A percentile compares a stretch with the other conserved stretches of the same genome.
Conservation (phyloP, 2,888 invertebrate genomes). For the Noctua fimbriata region DNA sequence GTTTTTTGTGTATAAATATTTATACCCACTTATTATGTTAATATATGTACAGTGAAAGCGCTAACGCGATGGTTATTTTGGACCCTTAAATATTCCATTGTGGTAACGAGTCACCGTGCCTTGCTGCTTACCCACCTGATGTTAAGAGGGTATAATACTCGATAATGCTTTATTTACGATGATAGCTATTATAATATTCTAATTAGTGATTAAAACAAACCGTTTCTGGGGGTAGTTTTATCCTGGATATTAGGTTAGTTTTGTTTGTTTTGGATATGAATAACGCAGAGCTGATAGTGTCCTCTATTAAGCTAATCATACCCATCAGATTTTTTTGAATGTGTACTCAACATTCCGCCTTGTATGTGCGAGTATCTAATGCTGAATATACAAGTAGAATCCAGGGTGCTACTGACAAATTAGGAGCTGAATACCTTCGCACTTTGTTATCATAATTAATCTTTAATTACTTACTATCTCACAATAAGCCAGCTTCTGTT, state of each 20-base stretch:
- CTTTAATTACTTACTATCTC: too few relatives aligned
- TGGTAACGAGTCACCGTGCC: slow-evolving; percentile 43
- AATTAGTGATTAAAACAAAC: slow-evolving; percentile 52
- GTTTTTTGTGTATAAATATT: slow-evolving; percentile 74
- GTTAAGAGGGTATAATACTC: slow-evolving; percentile 24
- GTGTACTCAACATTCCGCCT: neutral
- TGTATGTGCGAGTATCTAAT: neutral
- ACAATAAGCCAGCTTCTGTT: too few relatives aligned
- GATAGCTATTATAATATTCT: slow-evolving; percentile 60
- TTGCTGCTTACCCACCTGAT: slow-evolving; percentile 37
- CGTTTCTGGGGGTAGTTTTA: slow-evolving; percentile 13
- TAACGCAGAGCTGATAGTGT: neutral
- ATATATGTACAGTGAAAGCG: slow-evolving; percentile 87
- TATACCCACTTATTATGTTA: slow-evolving; percentile 76
- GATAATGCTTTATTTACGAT: slow-evolving; percentile 64
- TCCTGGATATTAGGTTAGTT: neutral
- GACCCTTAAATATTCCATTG: slow-evolving; percentile 58
- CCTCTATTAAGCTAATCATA: neutral
- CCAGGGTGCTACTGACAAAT: too few relatives aligned
- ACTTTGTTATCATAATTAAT: too few relatives aligned
- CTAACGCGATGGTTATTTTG: slow-evolving; percentile 74
- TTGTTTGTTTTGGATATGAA: too few relatives aligned
- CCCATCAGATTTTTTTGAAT: neutral
- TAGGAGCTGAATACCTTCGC: too few relatives aligned
- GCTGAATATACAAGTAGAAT: too few relatives aligned